Conservation (phyloP, 2,888 invertebrate species). For the Agrotis puta region DNA sequence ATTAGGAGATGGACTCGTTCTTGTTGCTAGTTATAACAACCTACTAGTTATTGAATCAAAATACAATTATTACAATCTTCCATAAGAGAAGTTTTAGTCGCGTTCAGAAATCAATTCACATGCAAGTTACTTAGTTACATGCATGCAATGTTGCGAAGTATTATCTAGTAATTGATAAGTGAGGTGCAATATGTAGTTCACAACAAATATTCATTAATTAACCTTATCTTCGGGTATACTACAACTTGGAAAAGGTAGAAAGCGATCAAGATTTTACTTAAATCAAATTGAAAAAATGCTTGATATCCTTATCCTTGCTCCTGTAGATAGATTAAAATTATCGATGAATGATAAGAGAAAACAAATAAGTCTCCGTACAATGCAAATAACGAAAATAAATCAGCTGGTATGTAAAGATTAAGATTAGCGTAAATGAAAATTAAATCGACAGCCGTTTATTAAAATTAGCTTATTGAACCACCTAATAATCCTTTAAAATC, state of each 20-base stretch:
- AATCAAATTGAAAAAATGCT: background rate
- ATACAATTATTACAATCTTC: too few relatives aligned
- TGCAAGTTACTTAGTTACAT: slow-evolving; percentile 3
- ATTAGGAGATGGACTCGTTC: background rate
- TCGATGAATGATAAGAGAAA: slow-evolving; percentile 1
- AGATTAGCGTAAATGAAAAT: background rate
- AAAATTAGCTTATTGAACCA: background rate
- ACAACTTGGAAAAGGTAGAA: slow-evolving; percentile 7
- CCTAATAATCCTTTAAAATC: too few relatives aligned
- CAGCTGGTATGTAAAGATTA: background rate
- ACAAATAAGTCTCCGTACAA: background rate
- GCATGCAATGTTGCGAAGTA: slow-evolving; percentile 16
- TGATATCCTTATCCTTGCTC: background rate
- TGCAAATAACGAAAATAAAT: slow-evolving; percentile 12
- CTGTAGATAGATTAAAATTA: background rate
- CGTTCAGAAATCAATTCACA: background rate
- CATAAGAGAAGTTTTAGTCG: background rate
- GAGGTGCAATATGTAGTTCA: slow-evolving; percentile 5
- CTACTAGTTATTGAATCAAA: too few relatives aligned
- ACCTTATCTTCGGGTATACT: slow-evolving; percentile 14
- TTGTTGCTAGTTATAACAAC: too few relatives aligned
- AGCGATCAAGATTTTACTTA: background rate
- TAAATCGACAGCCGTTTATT: background rate
- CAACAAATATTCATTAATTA: slow-evolving; percentile 18
- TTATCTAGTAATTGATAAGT: slow-evolving; percentile 33